phyloP scores from a whole-genome alignment of 1,140 invertebrate species.

The Diuraphis noxia region DNA sequence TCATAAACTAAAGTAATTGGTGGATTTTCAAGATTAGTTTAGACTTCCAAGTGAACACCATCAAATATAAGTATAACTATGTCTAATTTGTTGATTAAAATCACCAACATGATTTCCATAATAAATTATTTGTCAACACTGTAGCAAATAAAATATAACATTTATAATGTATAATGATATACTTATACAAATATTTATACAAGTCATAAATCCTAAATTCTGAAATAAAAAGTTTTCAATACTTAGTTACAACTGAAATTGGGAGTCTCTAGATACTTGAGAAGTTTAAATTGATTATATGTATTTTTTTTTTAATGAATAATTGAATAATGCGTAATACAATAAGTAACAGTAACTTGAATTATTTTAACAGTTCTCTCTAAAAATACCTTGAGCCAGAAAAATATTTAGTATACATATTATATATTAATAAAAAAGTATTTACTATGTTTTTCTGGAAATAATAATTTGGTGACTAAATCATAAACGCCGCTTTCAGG shows the following conservation, averaged over 20 bases:
- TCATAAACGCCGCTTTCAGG: constrained; percentile 80
- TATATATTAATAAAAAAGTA: not conserved
- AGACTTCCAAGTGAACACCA: not conserved
- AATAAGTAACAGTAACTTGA: not conserved
- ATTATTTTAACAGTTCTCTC: not conserved
- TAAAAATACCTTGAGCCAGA: not conserved
- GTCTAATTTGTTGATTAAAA: not conserved
- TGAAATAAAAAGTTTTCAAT: too few species aligned
- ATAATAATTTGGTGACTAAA: constrained; percentile 69
- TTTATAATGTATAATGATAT: too few species aligned
- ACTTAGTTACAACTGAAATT: too few species aligned
- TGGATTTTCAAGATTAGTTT: not conserved
- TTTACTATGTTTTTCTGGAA: constrained; percentile 64
- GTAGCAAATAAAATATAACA: too few species aligned
- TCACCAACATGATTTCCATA: not conserved
- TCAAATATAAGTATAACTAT: not conserved
- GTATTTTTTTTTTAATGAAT: not conserved
- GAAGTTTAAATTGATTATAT: not conserved
- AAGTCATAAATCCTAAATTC: too few species aligned
- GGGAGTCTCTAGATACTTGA: not conserved
- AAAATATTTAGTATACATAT: not conserved
- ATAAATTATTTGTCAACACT: too few species aligned
- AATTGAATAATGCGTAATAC: not conserved
- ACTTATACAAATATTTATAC: too few species aligned
- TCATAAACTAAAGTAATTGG: not conserved